Percentiles rank a stretch among this genome's conserved stretches.
phyloP scores from a whole-genome alignment of 2,113 vertebrate genomes.

The Myocastor coypus region DNA sequence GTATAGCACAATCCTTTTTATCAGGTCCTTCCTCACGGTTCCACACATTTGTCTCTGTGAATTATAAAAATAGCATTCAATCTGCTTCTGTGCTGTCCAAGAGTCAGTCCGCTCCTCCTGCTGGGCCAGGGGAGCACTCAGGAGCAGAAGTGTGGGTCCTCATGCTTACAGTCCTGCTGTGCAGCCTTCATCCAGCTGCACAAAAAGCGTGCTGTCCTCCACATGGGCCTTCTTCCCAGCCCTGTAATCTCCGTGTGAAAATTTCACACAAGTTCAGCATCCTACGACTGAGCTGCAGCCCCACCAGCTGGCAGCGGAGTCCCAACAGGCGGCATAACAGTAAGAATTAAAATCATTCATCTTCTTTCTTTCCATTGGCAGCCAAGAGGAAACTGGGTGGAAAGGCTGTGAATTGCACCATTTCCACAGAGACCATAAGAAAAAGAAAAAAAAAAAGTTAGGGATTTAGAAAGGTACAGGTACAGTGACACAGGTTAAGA shows the following conservation, averaged over 20 bases:
- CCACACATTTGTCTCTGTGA: not conserved
- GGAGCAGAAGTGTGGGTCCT: not conserved
- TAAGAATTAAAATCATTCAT: conserved; percentile 74
- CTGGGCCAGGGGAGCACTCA: not conserved
- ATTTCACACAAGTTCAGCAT: not conserved
- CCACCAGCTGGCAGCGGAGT: conserved; percentile 16
- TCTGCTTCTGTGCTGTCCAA: not conserved
- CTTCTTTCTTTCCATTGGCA: conserved; percentile 68
- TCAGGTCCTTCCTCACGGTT: not conserved
- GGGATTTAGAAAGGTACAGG: not conserved
- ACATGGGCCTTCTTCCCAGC: not conserved
- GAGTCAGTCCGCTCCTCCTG: rapidly evolving
- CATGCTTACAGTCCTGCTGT: not conserved
- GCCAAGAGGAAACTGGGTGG: conserved; percentile 33
- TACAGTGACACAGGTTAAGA: not conserved
- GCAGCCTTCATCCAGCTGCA: not conserved
- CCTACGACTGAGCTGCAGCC: not conserved
- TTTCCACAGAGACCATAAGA: conserved; percentile 43
- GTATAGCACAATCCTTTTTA: not conserved
- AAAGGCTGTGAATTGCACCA: conserved; percentile 56
- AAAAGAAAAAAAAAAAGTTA: not conserved
- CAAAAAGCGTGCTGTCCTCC: not conserved
- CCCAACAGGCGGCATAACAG: not conserved
- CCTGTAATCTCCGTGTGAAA: not conserved
- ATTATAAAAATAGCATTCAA: not conserved